Conservation (phyloP, 2,888 invertebrate species). For the Netelia melanura region DNA sequence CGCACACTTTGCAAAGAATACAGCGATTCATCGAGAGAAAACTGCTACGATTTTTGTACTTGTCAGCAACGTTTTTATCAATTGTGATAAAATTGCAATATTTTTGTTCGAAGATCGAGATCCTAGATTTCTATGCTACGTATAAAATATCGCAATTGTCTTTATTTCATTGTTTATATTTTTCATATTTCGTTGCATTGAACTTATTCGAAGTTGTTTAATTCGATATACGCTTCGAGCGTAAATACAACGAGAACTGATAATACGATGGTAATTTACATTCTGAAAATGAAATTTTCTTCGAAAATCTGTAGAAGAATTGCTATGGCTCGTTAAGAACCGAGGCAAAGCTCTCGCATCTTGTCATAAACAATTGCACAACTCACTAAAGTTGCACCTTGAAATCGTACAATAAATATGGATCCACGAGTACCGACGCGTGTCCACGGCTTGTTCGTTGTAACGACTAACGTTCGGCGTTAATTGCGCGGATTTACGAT, state of each 20-base stretch:
- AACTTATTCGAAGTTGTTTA: not conserved
- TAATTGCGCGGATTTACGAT: slow-evolving; percentile 80
- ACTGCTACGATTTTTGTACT: not conserved
- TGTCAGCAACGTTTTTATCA: not conserved
- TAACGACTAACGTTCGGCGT: slow-evolving; percentile 66
- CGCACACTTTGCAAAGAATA: not conserved
- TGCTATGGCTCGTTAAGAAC: slow-evolving; percentile 48
- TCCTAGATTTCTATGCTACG: not conserved
- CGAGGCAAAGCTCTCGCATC: slow-evolving; percentile 40
- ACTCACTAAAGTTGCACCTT: slow-evolving; percentile 58
- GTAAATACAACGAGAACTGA: not conserved
- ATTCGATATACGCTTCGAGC: not conserved
- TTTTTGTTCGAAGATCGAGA: not conserved
- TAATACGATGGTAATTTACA: not conserved
- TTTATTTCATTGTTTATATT: not conserved
- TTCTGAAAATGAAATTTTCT: not conserved
- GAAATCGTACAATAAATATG: slow-evolving; percentile 66
- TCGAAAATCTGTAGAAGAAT: not conserved
- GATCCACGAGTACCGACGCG: slow-evolving; percentile 58
- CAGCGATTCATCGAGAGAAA: not conserved
- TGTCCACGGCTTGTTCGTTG: slow-evolving; percentile 69
- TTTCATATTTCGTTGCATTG: not conserved
- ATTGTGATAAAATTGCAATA: not conserved
- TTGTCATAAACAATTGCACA: slow-evolving; percentile 56
- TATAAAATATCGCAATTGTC: not conserved